A percentile compares a stretch with the other conserved stretches of the same genome.
These are phyloP conservation scores for Euglossa dilemma DNA, from an alignment of 1,140 invertebrate species.

Conservation along the genomic window DNA sequence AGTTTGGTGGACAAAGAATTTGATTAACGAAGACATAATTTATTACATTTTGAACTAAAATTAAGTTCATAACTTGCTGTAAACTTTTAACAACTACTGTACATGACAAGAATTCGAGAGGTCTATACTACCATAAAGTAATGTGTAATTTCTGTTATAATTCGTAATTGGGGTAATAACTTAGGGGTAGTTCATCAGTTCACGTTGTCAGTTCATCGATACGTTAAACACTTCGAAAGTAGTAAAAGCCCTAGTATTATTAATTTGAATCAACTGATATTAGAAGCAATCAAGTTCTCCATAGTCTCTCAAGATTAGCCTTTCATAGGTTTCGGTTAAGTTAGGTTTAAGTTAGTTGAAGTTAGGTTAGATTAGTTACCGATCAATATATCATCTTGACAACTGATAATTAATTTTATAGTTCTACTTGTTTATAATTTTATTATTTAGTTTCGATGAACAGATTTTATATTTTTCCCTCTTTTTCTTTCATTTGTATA, in stretches of 20 bases:
- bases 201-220: neutral
- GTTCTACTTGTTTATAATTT: neutral
- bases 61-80: neutral
- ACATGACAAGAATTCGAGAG: neutral
- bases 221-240: conserved; percentile 12
- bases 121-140: neutral
- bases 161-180: conserved; percentile 6
- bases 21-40: neutral
- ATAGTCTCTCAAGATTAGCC: neutral
- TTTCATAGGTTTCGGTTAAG: neutral
- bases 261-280: conserved; percentile 8
- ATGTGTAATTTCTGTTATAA: neutral
- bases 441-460: too few species aligned
- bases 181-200: neutral
- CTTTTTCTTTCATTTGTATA: too few species aligned
- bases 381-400: neutral
- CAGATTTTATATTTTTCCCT: too few species aligned
- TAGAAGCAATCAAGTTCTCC: neutral
- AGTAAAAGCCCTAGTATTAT: neutral
- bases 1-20: neutral
- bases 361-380: neutral
- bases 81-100: neutral
- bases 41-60: too few species aligned
- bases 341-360: too few species aligned
- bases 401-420: neutral